Evolutionary conservation across 2,888 invertebrate genomes (phyloP), one percentile per base, ranked within the genome.

Genomic region (Drosophila tripunctata): DNA sequence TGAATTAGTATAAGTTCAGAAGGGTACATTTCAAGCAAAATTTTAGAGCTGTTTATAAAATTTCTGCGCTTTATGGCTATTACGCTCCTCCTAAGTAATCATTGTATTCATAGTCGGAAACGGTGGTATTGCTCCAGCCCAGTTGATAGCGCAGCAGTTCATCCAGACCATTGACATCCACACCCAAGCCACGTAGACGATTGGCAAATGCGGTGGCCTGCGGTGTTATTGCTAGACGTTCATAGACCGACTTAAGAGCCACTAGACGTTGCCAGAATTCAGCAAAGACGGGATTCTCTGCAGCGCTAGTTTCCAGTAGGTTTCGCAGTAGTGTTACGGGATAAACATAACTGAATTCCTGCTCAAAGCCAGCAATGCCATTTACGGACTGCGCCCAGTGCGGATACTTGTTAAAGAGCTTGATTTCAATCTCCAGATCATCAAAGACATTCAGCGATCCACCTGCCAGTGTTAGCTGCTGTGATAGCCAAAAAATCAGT

Each of bases 321-420:
- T 75, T 64, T 4, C 72, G 79, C 3, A 90, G 57, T 41, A 74
- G 44, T 12, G 76, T 61, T 8, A 62, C 22, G 0, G 91, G 90
- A 60, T 79, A 88, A 3, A 87, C 65, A 0, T 67, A 55, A 0
- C 43, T 8, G 2, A 89, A 75, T 5, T 91, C 90, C 10, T 64
- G 66, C 17, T 88, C 63, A 35, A 90, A 89, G 10, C 90, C 90
- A 8, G 64, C 63, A 51, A 89, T 78, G 10, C 91, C 91, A 6
- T 66, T 67, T 1, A 85, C 82, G 4, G 71, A 48, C 41, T 76
- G 79, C 5, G 77, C 67, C 78, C 82, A 79, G 40, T 70, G 73
- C 0, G 88, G 86, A 45, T 83, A 71, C 22, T 78, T 82, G 40
- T 87, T 89, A 7, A 90, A 47, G 4, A 90, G 47, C 41, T 78